These are phyloP conservation scores for Andinoacara biseriatus DNA, from an alignment of 2,113 vertebrate species.

Conservation along the genomic window DNA sequence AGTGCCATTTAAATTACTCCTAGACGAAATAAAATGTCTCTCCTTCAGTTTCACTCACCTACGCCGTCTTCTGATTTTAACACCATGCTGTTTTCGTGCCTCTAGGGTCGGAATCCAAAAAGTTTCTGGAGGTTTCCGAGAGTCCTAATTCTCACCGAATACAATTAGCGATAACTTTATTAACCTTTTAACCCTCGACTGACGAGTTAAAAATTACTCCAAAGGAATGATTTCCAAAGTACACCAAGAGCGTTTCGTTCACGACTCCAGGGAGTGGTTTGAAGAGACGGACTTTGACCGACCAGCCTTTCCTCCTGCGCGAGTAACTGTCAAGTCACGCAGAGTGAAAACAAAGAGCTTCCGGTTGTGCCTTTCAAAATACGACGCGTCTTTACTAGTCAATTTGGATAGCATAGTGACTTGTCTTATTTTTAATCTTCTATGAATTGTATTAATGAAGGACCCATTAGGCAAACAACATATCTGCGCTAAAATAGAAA, in stretches of 20 bases:
- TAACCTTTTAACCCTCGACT: background rate
- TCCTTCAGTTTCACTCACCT: constrained; percentile 72
- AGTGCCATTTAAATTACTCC: background rate
- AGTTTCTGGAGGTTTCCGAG: constrained; percentile 35
- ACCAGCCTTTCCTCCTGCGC: background rate
- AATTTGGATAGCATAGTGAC: background rate
- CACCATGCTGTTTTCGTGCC: constrained; percentile 76
- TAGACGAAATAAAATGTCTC: background rate
- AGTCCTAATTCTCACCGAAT: background rate
- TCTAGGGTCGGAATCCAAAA: background rate
- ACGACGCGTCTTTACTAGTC: background rate
- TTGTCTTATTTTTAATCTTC: background rate
- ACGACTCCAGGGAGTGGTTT: constrained; percentile 68
- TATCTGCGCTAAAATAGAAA: background rate
- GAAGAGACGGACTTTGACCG: constrained; percentile 31
- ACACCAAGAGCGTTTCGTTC: background rate
- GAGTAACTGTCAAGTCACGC: background rate
- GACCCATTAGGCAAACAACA: background rate
- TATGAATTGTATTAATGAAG: background rate
- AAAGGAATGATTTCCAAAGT: background rate
- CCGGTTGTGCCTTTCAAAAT: constrained; percentile 40
- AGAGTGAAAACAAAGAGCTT: rapidly evolving
- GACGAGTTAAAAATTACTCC: background rate
- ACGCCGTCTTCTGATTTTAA: constrained; percentile 84
- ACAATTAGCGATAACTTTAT: background rate